Conservation (phyloP, 2,113 vertebrate genomes). For the Brienomyrus longianalis region DNA sequence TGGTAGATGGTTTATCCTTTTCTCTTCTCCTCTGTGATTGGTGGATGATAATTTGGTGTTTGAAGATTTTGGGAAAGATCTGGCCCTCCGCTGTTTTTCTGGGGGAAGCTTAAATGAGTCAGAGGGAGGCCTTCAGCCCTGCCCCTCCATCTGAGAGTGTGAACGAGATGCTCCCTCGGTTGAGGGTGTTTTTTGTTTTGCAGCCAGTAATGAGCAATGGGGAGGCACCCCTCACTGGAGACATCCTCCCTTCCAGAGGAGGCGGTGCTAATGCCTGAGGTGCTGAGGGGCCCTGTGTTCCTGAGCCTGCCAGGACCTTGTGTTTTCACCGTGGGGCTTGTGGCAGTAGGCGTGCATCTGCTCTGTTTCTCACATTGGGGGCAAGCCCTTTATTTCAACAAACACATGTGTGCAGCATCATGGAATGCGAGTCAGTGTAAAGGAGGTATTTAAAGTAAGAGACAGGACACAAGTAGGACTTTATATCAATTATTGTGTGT, state of each 20-base stretch:
- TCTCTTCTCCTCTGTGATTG: not conserved
- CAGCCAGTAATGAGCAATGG: slow-evolving; percentile 27
- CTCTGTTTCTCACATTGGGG: not conserved
- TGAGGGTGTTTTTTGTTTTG: slow-evolving; percentile 1
- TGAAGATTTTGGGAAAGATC: not conserved
- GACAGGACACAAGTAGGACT: not conserved
- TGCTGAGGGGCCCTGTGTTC: slow-evolving; percentile 21
- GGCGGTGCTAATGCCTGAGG: slow-evolving; percentile 24
- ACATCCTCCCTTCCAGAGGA: slow-evolving; percentile 34
- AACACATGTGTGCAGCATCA: not conserved
- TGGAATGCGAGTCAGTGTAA: not conserved
- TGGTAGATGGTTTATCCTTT: not conserved
- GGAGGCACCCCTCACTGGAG: slow-evolving; percentile 15
- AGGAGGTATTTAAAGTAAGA: not conserved
- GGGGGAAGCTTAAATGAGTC: not conserved
- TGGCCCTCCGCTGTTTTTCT: not conserved
- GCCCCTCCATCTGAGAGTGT: not conserved
- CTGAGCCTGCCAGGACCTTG: not conserved
- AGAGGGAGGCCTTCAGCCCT: not conserved
- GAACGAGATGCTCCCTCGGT: not conserved
- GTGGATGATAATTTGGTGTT: not conserved
- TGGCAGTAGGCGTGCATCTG: not conserved
- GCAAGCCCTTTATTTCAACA: not conserved
- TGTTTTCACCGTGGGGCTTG: not conserved
- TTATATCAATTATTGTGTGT: not conserved